These are phyloP conservation scores for Aphaenogaster floridana DNA, from an alignment of 1,140 invertebrate genomes.

Conservation along the genomic window DNA sequence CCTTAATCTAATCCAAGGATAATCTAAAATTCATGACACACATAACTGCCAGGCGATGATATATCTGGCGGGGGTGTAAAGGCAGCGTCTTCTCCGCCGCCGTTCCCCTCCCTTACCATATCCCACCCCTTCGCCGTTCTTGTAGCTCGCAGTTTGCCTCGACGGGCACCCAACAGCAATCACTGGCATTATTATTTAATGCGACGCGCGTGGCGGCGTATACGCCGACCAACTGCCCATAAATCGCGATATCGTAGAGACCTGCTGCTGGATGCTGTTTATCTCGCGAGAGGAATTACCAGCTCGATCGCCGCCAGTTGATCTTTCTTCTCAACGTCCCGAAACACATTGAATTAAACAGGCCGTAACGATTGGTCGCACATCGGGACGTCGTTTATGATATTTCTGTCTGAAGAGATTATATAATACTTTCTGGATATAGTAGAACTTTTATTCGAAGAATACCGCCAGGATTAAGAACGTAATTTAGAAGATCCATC, in stretches of 20 bases:
- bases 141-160: background rate
- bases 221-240: slow-evolving; percentile 48
- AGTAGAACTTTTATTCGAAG: background rate
- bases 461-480: background rate
- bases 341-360: background rate
- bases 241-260: slow-evolving; percentile 67
- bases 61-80: slow-evolving; percentile 83
- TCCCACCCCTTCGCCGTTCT: slow-evolving; percentile 15
- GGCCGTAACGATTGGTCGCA: no score
- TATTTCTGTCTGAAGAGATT: background rate
- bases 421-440: background rate
- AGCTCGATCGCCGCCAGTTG: background rate
- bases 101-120: background rate
- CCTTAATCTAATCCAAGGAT: slow-evolving; percentile 86
- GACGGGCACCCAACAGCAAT: slow-evolving; percentile 67
- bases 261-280: slow-evolving; percentile 44
- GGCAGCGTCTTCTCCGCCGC: slow-evolving; percentile 69
- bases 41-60: slow-evolving; percentile 86
- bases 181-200: slow-evolving; percentile 79
- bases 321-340: slow-evolving; percentile 21
- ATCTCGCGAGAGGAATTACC: slow-evolving; percentile 50
- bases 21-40: slow-evolving; percentile 86
- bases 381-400: background rate
- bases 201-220: slow-evolving; percentile 62
- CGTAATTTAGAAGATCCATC: background rate